Conservation (phyloP, 1,140 invertebrate species). For the Ruditapes philippinarum region DNA sequence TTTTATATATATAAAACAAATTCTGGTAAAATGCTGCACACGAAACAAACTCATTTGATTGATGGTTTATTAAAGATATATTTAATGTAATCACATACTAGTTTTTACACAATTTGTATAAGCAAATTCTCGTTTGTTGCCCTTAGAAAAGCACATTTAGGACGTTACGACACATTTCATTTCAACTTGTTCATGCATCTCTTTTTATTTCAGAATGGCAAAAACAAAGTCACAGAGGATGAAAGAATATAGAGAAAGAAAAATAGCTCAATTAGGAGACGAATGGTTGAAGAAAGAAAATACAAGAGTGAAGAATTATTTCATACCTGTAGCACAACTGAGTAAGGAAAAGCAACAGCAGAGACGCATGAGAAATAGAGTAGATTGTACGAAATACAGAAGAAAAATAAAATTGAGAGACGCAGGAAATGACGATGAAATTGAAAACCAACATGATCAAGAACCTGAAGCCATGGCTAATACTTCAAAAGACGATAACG, state of each 20-base stretch:
- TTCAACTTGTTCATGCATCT: not conserved
- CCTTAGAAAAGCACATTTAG: too few species aligned
- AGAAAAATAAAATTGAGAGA: not conserved
- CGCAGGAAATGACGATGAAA: not conserved
- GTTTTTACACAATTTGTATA: too few species aligned
- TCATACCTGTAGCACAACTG: not conserved
- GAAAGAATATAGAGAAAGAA: conserved; percentile 4
- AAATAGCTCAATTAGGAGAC: conserved; percentile 5
- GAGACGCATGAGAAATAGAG: not conserved
- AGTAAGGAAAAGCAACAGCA: not conserved
- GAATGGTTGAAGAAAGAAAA: conserved; percentile 21
- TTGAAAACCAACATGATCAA: not conserved
- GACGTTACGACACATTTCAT: too few species aligned
- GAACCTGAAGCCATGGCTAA: too few species aligned
- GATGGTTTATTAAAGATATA: too few species aligned
- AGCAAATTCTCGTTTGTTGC: too few species aligned
- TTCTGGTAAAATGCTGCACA: too few species aligned
- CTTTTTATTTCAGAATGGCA: conserved; percentile 48
- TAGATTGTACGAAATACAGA: not conserved
- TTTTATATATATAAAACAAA: too few species aligned
- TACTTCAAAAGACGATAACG: not conserved
- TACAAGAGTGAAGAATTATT: conserved; percentile 1
- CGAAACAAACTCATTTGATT: too few species aligned
- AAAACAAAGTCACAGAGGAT: conserved; percentile 26
- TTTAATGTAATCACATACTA: too few species aligned